Base-by-base conservation (phyloP, 2,113 vertebrate genomes). In the Ahaetulla prasina region DNA sequence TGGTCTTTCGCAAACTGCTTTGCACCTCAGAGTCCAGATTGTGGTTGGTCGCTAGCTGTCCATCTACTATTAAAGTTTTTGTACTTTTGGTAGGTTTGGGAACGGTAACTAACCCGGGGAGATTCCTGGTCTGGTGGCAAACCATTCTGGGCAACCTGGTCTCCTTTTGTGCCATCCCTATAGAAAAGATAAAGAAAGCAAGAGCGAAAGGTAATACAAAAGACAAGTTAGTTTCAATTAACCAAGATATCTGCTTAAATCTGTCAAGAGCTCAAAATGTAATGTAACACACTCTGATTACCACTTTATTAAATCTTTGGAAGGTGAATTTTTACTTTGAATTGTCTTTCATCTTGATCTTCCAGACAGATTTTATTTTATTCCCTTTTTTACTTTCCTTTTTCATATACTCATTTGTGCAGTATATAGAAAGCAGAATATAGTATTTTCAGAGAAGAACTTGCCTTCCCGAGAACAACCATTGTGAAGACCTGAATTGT, bases 1-100 rank as follows among this genome's bases (percentile, higher is more conserved):
- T 87, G 93, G 96, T 97, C 96, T 97, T 96, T 96, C 96, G 96
- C 94, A 97, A 95, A 74, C 89, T 93, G 94, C 91, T 96, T 94
- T 94, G 92, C 93, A 30, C 94, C 93, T 98, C 96, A 98, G 95
- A 97, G 97, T 98, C 98, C 98, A 95, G 98, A 98, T 96, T 97
- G 96, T 0, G 97, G 96, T 45, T 97, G 97, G 96, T 98, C 98
- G 97, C 96, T 97, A 95, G 97, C 96, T 96, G 98, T 96, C 97
- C 98, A 96, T 97, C 99, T 98, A 98, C 97, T 98, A 98, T 98
- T 98, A 98, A 99, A 99, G 97, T 97, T 98, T 98, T 98, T 98
- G 98, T 99, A 99, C 97, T 98, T 97, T 98, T 99, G 99, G 98
- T 99, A 99, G 98, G 98, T 98, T 97, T 98, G 98, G 94, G 99